Conservation (phyloP, 2,797 vertebrate genomes). For the Lemur catta region DNA sequence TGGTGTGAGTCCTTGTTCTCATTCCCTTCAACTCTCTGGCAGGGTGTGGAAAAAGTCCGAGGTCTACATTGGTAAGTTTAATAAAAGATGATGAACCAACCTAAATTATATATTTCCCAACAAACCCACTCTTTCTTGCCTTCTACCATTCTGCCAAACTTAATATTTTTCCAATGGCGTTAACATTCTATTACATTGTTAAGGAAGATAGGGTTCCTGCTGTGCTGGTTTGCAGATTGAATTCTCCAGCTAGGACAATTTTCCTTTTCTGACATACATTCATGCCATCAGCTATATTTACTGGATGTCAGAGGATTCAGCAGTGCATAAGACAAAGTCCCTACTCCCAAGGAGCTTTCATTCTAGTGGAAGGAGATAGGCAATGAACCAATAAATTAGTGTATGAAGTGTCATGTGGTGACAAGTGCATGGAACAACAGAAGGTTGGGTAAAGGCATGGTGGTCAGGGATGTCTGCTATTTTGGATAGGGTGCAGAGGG, state of each 20-base stretch:
- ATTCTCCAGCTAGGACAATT: background rate
- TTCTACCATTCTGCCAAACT: background rate
- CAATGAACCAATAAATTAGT: background rate
- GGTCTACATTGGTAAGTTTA: background rate
- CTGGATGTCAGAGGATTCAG: background rate
- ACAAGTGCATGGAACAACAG: background rate
- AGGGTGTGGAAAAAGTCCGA: background rate
- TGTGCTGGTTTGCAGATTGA: background rate
- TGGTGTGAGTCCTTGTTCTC: slow-evolving; percentile 26
- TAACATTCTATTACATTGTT: background rate
- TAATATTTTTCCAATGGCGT: background rate
- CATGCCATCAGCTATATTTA: background rate
- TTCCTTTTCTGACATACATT: slow-evolving; percentile 31
- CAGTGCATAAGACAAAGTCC: background rate
- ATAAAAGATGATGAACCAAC: slow-evolving; percentile 1
- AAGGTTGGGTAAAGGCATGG: background rate
- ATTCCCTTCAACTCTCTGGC: background rate
- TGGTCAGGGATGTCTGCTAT: background rate
- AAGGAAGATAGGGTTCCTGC: background rate
- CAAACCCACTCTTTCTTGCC: background rate
- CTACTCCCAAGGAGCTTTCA: background rate
- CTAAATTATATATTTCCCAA: background rate
- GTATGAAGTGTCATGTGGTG: background rate
- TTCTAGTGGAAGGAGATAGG: background rate
- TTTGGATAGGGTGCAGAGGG: background rate